Conservation (phyloP, 2,888 invertebrate genomes). For the Pteria penguin region DNA sequence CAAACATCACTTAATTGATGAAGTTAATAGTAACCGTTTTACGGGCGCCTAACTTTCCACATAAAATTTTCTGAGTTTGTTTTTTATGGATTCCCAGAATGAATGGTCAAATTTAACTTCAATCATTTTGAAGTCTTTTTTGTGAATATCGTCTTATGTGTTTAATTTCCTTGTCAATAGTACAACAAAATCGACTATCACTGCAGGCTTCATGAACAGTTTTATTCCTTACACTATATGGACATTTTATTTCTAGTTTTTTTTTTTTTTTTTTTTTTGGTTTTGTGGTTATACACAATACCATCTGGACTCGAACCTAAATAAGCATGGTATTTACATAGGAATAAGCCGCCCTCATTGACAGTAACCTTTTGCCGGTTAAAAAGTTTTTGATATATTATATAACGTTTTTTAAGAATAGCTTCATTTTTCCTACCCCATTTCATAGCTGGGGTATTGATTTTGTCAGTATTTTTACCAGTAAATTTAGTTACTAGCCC, state of each 20-base stretch:
- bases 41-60: too few relatives aligned
- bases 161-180: not conserved
- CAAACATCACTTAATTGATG: too few relatives aligned
- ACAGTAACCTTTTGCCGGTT: conserved; percentile 2
- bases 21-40: too few relatives aligned
- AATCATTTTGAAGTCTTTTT: conserved; percentile 9
- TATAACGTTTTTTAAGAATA: too few relatives aligned
- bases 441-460: not conserved
- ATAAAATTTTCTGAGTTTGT: too few relatives aligned
- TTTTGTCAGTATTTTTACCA: not conserved
- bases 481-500: not conserved
- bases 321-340: not conserved
- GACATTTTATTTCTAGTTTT: conserved; percentile 21
- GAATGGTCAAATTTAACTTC: not conserved
- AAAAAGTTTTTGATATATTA: too few relatives aligned
- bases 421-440: conserved; percentile 17
- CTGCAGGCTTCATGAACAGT: not conserved
- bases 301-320: conserved; percentile 28
- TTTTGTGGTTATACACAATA: not conserved
- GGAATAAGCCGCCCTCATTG: not conserved
- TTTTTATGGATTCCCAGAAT: too few relatives aligned
- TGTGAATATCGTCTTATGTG: not conserved
- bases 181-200: not conserved
- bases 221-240: not conserved
- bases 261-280: not conserved